Percentiles rank a stretch among this genome's conserved stretches.
These are phyloP conservation scores for Epinephelus awoara DNA, from an alignment of 2,797 vertebrate species.

Conservation along the genomic window DNA sequence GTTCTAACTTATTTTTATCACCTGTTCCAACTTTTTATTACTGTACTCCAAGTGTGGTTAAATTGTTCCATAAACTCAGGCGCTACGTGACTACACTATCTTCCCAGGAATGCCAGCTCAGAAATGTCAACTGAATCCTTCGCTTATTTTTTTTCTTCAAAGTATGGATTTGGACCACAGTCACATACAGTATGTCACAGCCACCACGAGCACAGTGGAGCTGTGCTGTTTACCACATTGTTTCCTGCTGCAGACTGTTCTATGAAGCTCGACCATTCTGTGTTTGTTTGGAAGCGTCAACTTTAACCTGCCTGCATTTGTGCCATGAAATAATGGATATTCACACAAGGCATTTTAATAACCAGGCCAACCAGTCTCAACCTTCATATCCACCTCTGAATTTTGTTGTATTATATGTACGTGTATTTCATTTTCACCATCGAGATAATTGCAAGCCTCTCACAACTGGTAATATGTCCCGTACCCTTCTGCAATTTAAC, in stretches of 20 bases:
- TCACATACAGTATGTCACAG: not conserved
- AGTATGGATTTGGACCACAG: slow-evolving; percentile 2
- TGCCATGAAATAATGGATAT: slow-evolving; percentile 1
- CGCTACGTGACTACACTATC: slow-evolving; percentile 21
- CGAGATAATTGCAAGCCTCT: not conserved
- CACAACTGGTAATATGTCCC: not conserved
- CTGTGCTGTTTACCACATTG: not conserved
- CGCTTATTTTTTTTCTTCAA: not conserved
- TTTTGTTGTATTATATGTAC: not conserved
- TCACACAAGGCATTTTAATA: not conserved
- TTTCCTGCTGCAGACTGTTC: not conserved
- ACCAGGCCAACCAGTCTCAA: not conserved
- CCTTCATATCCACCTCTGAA: not conserved
- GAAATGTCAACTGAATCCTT: slow-evolving; percentile 34
- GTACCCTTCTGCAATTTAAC: slow-evolving; percentile 7
- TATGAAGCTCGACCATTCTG: not conserved
- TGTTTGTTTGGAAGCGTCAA: not conserved
- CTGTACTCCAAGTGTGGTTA: slow-evolving; percentile 43
- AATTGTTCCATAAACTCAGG: slow-evolving; percentile 54
- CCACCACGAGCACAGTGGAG: not conserved
- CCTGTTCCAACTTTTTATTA: slow-evolving; percentile 62
- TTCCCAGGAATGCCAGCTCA: slow-evolving; percentile 51
- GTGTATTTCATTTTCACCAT: slow-evolving; percentile 25
- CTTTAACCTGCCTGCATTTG: slow-evolving; percentile 8
- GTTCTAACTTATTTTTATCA: slow-evolving; percentile 61